phyloP scores from a whole-genome alignment of 2,113 vertebrate species.

The Jaculus jaculus region DNA sequence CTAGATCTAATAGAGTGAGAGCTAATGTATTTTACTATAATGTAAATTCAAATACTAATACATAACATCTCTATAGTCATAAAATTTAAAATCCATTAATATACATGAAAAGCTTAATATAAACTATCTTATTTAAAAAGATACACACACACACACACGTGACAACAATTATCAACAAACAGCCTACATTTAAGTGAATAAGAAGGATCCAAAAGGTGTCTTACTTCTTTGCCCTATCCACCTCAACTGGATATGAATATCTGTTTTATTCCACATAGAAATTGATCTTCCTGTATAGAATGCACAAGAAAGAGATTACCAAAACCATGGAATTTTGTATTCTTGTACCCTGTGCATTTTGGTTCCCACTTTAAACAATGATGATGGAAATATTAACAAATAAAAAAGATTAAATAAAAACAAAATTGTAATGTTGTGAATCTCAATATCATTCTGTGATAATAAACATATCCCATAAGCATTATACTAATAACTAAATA shows the following conservation, averaged over 20 bases:
- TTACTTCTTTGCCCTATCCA: background rate
- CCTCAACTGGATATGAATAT: background rate
- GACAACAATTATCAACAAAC: background rate
- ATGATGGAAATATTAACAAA: background rate
- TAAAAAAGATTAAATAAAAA: background rate
- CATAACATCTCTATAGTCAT: background rate
- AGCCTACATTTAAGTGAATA: background rate
- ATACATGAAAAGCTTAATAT: background rate
- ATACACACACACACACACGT: background rate
- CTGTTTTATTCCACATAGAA: background rate
- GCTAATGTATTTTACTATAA: background rate
- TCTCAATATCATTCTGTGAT: background rate
- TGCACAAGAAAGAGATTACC: background rate
- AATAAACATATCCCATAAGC: background rate
- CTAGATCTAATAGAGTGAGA: background rate
- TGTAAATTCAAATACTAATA: background rate
- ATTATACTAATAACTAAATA: background rate
- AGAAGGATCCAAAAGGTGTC: background rate
- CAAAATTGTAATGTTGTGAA: background rate
- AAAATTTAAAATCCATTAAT: constrained; percentile 12
- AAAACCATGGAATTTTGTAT: background rate
- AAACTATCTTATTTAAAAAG: background rate
- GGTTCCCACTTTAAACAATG: background rate
- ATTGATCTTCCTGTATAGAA: background rate
- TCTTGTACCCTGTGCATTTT: background rate